phyloP scores from a whole-genome alignment of 2,797 vertebrate species.

The Apogon talboti region DNA sequence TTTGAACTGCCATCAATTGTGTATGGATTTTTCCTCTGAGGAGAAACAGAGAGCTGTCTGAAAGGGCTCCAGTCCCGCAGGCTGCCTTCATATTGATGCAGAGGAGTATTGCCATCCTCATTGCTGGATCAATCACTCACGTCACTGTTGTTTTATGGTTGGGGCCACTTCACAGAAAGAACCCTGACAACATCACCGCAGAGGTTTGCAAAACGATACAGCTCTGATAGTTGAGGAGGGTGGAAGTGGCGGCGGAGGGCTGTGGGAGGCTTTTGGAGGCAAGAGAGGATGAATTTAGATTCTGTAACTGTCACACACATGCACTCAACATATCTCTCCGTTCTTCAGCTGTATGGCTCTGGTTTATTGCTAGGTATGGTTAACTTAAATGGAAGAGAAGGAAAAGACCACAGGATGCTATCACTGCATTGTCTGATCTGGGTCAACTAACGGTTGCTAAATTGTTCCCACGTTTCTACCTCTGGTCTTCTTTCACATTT shows the following conservation, averaged over 20 bases:
- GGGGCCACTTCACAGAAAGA: slow-evolving; percentile 83
- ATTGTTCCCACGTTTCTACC: slow-evolving; percentile 5
- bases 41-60: slow-evolving; percentile 85
- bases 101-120: slow-evolving; percentile 86
- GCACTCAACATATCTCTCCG: slow-evolving; percentile 48
- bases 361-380: slow-evolving; percentile 44
- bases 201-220: slow-evolving; percentile 83
- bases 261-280: slow-evolving; percentile 57
- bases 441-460: slow-evolving; percentile 42
- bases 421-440: slow-evolving; percentile 41
- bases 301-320: slow-evolving; percentile 69
- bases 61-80: slow-evolving; percentile 84
- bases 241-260: slow-evolving; percentile 50
- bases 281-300: slow-evolving; percentile 74
- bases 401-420: slow-evolving; percentile 40
- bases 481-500: slow-evolving; percentile 6
- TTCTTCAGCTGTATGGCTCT: slow-evolving; percentile 53
- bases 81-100: slow-evolving; percentile 85
- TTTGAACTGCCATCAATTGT: slow-evolving; percentile 86
- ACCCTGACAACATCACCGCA: slow-evolving; percentile 82
- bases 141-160: slow-evolving; percentile 84
- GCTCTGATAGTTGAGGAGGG: slow-evolving; percentile 80
- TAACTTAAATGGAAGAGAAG: slow-evolving; percentile 55
- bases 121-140: slow-evolving; percentile 85
- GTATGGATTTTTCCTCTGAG: slow-evolving; percentile 86